phyloP scores from a whole-genome alignment of 2,113 vertebrate genomes.

The Tragelaphus imberbis region DNA sequence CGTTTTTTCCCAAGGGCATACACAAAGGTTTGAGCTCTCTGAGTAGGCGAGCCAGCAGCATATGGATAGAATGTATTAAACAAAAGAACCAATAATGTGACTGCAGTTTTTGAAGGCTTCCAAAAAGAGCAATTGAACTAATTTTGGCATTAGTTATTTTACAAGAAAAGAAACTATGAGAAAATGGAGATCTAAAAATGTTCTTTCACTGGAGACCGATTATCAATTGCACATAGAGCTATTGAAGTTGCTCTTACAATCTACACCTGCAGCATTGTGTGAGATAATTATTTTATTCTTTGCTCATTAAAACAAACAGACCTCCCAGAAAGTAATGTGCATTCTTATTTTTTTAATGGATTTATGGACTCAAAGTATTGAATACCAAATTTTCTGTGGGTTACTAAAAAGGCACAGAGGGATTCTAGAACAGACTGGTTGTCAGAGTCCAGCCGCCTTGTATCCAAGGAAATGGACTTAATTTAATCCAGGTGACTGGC shows the following conservation, averaged over 20 bases:
- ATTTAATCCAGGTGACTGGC: constrained; percentile 87
- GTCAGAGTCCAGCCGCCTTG: constrained; percentile 76
- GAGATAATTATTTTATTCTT: constrained; percentile 79
- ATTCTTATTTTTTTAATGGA: constrained; percentile 78
- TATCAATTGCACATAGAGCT: constrained; percentile 65
- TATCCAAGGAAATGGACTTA: constrained; percentile 85
- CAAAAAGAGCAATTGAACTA: constrained; percentile 74
- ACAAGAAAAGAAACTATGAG: constrained; percentile 71
- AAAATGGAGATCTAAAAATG: constrained; percentile 74
- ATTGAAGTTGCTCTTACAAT: constrained; percentile 66
- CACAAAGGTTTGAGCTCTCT: constrained; percentile 22
- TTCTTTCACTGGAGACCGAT: constrained; percentile 78
- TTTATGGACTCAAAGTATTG: constrained; percentile 78
- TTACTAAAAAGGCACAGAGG: constrained; percentile 82
- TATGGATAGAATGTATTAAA: constrained; percentile 61
- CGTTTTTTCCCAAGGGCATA: not conserved
- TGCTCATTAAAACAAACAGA: constrained; percentile 83
- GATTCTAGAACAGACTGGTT: constrained; percentile 81
- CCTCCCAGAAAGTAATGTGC: constrained; percentile 83
- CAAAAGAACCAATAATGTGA: constrained; percentile 56
- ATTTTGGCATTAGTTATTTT: constrained; percentile 75
- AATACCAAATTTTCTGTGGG: constrained; percentile 79
- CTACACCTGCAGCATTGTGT: constrained; percentile 82
- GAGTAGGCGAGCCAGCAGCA: constrained; percentile 44
- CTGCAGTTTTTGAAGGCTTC: constrained; percentile 68